Evolutionary conservation across 2,888 invertebrate species (phyloP).

Genomic region (Cylindroiulus punctatus): DNA sequence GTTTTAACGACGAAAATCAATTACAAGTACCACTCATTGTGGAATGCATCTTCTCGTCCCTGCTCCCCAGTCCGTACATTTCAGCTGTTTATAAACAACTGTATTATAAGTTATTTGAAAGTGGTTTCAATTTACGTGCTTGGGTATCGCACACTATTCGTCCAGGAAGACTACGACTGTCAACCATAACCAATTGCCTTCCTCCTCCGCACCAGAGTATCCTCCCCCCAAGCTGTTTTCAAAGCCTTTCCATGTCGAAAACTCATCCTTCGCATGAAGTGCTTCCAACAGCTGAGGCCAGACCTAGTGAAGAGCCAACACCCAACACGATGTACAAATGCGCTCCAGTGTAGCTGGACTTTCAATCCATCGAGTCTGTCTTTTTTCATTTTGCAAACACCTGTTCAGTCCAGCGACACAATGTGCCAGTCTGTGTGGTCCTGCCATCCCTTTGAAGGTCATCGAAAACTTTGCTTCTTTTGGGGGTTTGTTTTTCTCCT

Average conservation of each 20-base stretch:
- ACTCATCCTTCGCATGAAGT: background rate
- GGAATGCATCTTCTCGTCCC: background rate
- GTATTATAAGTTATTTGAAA: background rate
- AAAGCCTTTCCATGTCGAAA: background rate
- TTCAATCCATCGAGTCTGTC: background rate
- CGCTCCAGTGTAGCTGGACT: background rate
- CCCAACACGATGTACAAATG: background rate
- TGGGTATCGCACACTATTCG: background rate
- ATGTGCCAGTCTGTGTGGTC: constrained; percentile 14
- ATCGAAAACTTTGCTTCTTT: background rate
- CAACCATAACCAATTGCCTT: constrained; percentile 6
- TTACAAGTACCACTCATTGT: background rate
- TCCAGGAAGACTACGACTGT: background rate
- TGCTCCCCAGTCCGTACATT: too few species aligned
- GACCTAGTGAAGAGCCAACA: background rate
- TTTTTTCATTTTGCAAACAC: background rate
- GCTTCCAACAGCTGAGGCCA: background rate
- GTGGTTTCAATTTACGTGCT: constrained; percentile 11
- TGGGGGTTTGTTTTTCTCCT: background rate
- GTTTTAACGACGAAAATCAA: constrained; percentile 5
- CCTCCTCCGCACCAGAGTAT: background rate
- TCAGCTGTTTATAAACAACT: background rate
- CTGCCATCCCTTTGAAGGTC: background rate
- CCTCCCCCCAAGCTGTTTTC: background rate
- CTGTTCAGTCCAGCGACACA: background rate